Evolutionary conservation across 2,113 vertebrate species (phyloP).

Genomic region (Mormyrus iriodes): DNA sequence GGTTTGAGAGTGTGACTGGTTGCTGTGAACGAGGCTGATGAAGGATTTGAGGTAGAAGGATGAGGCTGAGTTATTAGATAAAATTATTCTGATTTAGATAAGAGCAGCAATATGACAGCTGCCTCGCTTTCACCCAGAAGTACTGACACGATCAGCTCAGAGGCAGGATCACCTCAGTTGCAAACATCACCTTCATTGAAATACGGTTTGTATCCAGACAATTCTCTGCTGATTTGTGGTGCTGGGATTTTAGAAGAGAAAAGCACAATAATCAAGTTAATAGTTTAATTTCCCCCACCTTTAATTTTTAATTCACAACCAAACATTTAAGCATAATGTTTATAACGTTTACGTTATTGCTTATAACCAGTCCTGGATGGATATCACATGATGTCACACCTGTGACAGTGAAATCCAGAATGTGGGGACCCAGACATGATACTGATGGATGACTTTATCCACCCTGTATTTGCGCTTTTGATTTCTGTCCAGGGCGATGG

Average conservation of each 20-base stretch:
- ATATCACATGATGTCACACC: neutral
- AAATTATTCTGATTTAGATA: neutral
- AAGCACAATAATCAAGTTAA: neutral
- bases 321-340: neutral
- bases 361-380: neutral
- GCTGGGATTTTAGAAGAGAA: neutral
- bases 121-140: neutral
- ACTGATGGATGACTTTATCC: neutral
- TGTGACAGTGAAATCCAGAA: neutral
- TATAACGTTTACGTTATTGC: neutral
- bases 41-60: neutral
- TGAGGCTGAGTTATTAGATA: neutral
- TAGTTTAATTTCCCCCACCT: neutral
- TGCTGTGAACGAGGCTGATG: neutral
- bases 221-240: neutral
- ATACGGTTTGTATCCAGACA: neutral
- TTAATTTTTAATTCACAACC: neutral
- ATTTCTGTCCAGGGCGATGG: neutral
- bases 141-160: neutral
- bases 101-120: no score
- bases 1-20: neutral
- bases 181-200: neutral
- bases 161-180: neutral
- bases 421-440: neutral
- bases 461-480: neutral